These are phyloP conservation scores for Ctena decussata DNA, from an alignment of 2,888 invertebrate genomes.

Conservation along the genomic window DNA sequence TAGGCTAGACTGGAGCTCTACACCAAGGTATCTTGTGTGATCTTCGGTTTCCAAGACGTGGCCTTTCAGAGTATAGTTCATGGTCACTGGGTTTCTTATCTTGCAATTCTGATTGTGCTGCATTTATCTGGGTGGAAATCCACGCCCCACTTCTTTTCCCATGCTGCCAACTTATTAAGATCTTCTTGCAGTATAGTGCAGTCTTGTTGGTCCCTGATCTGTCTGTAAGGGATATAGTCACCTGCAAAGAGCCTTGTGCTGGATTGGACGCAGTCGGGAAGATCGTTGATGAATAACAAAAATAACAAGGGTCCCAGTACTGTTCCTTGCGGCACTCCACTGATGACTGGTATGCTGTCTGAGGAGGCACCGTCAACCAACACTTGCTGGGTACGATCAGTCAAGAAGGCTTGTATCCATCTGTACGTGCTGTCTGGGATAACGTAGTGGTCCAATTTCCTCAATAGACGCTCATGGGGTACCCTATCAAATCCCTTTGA, in stretches of 20 bases:
- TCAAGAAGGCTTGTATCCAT: too few species aligned
- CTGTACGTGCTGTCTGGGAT: too few species aligned
- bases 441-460: too few species aligned
- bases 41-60: not conserved
- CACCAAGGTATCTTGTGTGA: not conserved
- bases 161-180: not conserved
- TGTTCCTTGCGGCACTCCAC: constrained; percentile 35
- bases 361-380: constrained; percentile 30
- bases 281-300: constrained; percentile 28
- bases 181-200: not conserved
- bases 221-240: constrained; percentile 24
- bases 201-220: constrained; percentile 3
- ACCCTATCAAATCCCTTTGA: too few species aligned
- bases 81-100: not conserved
- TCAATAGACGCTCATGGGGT: too few species aligned
- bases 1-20: not conserved
- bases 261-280: not conserved
- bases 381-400: constrained; percentile 27
- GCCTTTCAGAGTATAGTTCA: not conserved
- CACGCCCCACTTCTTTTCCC: constrained; percentile 12
- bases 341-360: constrained; percentile 24
- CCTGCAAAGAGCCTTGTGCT: constrained; percentile 16
- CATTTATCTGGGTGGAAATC: constrained; percentile 36
- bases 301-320: constrained; percentile 22
- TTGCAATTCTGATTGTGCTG: not conserved